These are phyloP conservation scores for Salminus brasiliensis DNA, from an alignment of 2,113 vertebrate genomes.

Conservation along the genomic window DNA sequence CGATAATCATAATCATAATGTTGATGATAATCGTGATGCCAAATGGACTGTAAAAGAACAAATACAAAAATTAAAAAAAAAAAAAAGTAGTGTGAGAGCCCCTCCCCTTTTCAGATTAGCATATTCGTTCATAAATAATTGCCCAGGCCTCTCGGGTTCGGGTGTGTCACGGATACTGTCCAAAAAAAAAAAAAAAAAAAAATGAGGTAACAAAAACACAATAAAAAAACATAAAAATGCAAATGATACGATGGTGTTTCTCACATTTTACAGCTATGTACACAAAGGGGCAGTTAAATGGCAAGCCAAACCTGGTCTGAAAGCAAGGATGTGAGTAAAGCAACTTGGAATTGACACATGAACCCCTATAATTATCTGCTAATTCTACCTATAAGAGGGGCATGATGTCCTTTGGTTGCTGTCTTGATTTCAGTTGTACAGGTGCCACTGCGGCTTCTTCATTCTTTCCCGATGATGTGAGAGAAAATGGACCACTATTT, in stretches of 20 bases:
- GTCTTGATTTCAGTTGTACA: slow-evolving; percentile 1
- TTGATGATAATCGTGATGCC: slow-evolving; percentile 56
- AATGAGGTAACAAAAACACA: slow-evolving; percentile 86
- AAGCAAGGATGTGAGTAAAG: slow-evolving; percentile 28
- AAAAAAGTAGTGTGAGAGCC: slow-evolving; percentile 67
- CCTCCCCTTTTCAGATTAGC: slow-evolving; percentile 74
- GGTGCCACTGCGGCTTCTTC: slow-evolving; percentile 35
- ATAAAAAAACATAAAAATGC: slow-evolving; percentile 54
- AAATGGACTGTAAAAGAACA: slow-evolving; percentile 47
- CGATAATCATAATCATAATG: slow-evolving; percentile 71
- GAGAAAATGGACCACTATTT: neutral
- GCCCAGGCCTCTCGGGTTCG: slow-evolving; percentile 63
- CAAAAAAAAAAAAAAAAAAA: too few species aligned
- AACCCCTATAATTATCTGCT: neutral
- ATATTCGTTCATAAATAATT: slow-evolving; percentile 88
- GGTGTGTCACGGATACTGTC: slow-evolving; percentile 75
- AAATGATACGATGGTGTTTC: slow-evolving; percentile 40
- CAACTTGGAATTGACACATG: slow-evolving; percentile 6
- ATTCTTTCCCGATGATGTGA: slow-evolving; percentile 19
- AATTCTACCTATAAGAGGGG: neutral
- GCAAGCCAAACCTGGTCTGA: slow-evolving; percentile 20
- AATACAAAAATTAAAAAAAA: slow-evolving; percentile 58
- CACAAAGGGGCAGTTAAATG: slow-evolving; percentile 59
- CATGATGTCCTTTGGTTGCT: slow-evolving; percentile 33
- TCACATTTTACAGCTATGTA: slow-evolving; percentile 77